Percentiles rank a stretch among this genome's conserved stretches.
These are phyloP conservation scores for Dicaeum eximium DNA, from an alignment of 2,113 vertebrate genomes.

Conservation along the genomic window DNA sequence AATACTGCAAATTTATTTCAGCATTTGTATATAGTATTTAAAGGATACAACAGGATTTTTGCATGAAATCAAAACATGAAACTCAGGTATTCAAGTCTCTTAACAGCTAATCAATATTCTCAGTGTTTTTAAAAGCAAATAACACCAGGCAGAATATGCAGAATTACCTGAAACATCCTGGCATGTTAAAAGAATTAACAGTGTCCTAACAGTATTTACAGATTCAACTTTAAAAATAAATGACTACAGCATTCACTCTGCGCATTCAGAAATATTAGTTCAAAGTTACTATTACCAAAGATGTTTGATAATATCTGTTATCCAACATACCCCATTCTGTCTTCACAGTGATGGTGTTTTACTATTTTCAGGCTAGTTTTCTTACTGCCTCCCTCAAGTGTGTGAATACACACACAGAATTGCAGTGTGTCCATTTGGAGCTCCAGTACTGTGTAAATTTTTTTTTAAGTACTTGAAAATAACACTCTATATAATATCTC, in stretches of 20 bases:
- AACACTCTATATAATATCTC: neutral
- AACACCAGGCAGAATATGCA: neutral
- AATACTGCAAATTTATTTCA: neutral
- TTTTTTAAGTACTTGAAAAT: neutral
- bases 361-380: neutral
- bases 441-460: neutral
- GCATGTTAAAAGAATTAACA: neutral
- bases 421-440: neutral
- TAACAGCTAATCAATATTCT: neutral
- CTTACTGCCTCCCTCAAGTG: neutral
- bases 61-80: neutral
- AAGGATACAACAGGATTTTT: neutral
- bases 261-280: neutral
- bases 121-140: neutral
- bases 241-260: neutral
- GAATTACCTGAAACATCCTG: neutral
- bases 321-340: neutral
- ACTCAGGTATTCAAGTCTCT: neutral
- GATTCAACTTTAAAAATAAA: neutral
- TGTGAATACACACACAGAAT: neutral
- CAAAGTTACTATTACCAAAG: neutral
- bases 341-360: neutral
- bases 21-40: neutral
- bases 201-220: neutral
- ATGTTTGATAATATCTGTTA: neutral